These are phyloP conservation scores for Doryteuthis pealeii DNA, from an alignment of 1,140 invertebrate species.

Conservation along the genomic window DNA sequence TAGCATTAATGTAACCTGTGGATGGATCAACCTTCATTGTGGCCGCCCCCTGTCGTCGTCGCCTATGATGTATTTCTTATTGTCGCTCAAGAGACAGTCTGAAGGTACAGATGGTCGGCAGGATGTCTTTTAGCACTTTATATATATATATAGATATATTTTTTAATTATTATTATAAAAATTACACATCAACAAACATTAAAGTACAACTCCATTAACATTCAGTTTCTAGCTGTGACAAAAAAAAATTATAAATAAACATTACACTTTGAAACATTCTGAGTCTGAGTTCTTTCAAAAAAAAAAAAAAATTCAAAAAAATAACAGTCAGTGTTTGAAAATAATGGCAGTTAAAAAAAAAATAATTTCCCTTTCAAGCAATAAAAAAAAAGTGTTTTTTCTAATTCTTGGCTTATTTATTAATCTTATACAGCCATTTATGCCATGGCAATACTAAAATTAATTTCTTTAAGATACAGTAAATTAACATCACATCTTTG, in stretches of 20 bases:
- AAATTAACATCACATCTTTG: no score
- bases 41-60: constrained; percentile 6
- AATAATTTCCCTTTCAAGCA: no score
- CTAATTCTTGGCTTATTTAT: no score
- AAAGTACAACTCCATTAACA: background rate
- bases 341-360: no score
- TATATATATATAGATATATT: background rate
- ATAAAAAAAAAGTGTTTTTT: no score
- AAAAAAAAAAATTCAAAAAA: background rate
- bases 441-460: no score
- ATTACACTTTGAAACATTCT: background rate
- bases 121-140: constrained; percentile 8
- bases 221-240: constrained; percentile 1
- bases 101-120: constrained; percentile 5
- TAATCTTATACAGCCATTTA: no score
- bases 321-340: no score
- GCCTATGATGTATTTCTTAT: constrained; percentile 11
- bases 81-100: constrained; percentile 10
- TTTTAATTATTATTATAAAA: background rate
- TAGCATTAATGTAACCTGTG: constrained; percentile 9
- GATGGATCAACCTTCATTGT: constrained; percentile 6
- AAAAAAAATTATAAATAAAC: constrained; percentile 4
- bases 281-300: background rate
- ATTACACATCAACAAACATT: constrained; percentile 5
- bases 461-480: no score